Evolutionary conservation across 2,797 vertebrate genomes (phyloP), one percentile per base, ranked within the genome.

Genomic region (Peromyscus attwateri): DNA sequence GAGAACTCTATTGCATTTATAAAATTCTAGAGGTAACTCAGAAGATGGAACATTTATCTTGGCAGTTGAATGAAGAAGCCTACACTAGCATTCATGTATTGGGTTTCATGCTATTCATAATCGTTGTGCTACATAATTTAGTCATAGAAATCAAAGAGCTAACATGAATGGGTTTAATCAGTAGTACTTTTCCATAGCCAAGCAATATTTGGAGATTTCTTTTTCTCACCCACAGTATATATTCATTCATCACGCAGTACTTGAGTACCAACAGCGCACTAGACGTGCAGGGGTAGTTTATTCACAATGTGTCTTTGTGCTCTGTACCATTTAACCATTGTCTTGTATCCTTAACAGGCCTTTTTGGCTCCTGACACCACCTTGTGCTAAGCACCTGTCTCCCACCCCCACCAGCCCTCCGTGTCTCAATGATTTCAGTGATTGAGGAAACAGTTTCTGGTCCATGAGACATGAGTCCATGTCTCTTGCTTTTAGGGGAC

Each of bases 41-140:
- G 83, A 85, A 68, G 40, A 37, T 19, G 21, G 64, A 64, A 40
- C 49, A 13, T 89, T 79, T 89, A 55, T 43, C 92, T 89, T 95
- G 83, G 73, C 71, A 66, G 13, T n/a, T 37, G 29, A 92, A 64
- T 55, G 82, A 93, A 92, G 82, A 93, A 92, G 40, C 89, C 71
- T 66, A 40, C 8, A 89, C 29, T 21, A 64, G 49, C 62, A 71
- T 96, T 79, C 46, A 31, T 40, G 55, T 87, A 43, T 49, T 3
- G 1, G 76, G 46, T 80, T 84, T 77, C 80, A 81, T 94, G 43
- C 49, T 68, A 81, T 34, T 90, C 52, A 40, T 85, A 73, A 82
- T 95, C 27, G 55, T 87, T 85, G n/a, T 82, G 11, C 68, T 64
- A 29, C 77, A 46, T 43, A 52, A 89, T 73, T 83, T 66, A 62